These are phyloP conservation scores for Cydia fagiglandana DNA, from an alignment of 1,140 invertebrate genomes.

Conservation along the genomic window DNA sequence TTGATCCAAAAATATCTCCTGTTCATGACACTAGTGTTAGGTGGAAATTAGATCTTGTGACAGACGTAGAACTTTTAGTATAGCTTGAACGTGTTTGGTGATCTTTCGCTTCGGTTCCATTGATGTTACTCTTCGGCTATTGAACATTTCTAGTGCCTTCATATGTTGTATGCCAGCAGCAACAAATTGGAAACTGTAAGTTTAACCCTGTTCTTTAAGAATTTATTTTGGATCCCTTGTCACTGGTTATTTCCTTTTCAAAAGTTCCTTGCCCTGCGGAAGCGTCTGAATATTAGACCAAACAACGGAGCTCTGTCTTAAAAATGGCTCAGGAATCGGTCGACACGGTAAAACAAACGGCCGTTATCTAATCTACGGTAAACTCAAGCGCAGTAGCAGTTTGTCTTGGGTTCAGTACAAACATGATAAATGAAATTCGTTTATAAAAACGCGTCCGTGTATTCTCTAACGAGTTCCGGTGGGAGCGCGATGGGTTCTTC, in stretches of 20 bases:
- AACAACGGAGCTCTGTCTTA: slow-evolving; percentile 74
- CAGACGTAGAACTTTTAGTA: slow-evolving; percentile 8
- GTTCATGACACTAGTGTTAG: slow-evolving; percentile 37
- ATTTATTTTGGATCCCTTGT: not conserved
- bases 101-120: slow-evolving; percentile 17
- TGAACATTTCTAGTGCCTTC: not conserved
- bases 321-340: slow-evolving; percentile 73
- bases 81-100: not conserved
- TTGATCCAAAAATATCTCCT: slow-evolving; percentile 55
- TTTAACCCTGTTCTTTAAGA: slow-evolving; percentile 4
- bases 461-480: slow-evolving; percentile 74
- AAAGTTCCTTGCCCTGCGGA: slow-evolving; percentile 44
- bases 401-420: slow-evolving; percentile 76
- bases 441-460: slow-evolving; percentile 72
- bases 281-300: slow-evolving; percentile 49
- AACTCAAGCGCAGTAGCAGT: slow-evolving; percentile 78
- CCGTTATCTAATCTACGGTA: slow-evolving; percentile 74
- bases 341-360: slow-evolving; percentile 75
- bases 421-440: slow-evolving; percentile 77
- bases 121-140: slow-evolving; percentile 16
- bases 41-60: slow-evolving; percentile 40
- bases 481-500: slow-evolving; percentile 62
- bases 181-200: not conserved
- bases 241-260: slow-evolving; percentile 48
- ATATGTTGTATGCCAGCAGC: not conserved